Evolutionary conservation across 2,797 vertebrate species (phyloP).

Genomic region (Macropus fuliginosus): DNA sequence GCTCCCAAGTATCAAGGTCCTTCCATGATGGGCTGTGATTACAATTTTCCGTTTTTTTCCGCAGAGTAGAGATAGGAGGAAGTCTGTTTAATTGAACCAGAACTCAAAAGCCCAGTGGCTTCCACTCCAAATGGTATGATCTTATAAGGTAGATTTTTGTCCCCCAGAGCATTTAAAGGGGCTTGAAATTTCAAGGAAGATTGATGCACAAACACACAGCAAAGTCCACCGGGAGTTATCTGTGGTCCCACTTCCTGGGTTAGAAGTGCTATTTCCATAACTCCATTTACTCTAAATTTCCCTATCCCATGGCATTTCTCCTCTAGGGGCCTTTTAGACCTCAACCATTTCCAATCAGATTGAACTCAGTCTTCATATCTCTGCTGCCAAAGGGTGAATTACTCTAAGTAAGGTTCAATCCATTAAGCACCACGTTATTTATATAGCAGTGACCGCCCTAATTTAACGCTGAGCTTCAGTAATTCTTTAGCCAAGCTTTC

Average conservation of each 20-base stretch:
- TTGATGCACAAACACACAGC: background rate
- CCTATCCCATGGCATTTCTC: background rate
- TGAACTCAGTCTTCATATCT: background rate
- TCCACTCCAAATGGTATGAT: background rate
- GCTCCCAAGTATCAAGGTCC: background rate
- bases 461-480: conserved; percentile 3
- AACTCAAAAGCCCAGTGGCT: background rate
- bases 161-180: background rate
- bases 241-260: background rate
- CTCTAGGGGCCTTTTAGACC: conserved; percentile 10
- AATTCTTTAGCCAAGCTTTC: conserved; percentile 34
- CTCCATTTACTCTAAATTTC: background rate
- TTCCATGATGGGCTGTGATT: background rate
- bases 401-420: conserved; percentile 21
- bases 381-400: background rate
- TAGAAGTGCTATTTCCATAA: background rate
- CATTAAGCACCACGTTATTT: conserved; percentile 15
- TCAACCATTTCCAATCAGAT: conserved; percentile 7
- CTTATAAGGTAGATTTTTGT: background rate
- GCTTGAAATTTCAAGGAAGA: background rate
- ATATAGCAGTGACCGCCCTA: background rate
- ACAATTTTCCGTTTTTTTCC: background rate
- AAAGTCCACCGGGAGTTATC: background rate
- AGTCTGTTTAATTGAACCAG: background rate
- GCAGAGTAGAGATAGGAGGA: background rate